Evolutionary conservation across 37 sponge, comb jelly and placozoan genomes (phyloP).

Genomic region (Lycopodina hypogea): DNA sequence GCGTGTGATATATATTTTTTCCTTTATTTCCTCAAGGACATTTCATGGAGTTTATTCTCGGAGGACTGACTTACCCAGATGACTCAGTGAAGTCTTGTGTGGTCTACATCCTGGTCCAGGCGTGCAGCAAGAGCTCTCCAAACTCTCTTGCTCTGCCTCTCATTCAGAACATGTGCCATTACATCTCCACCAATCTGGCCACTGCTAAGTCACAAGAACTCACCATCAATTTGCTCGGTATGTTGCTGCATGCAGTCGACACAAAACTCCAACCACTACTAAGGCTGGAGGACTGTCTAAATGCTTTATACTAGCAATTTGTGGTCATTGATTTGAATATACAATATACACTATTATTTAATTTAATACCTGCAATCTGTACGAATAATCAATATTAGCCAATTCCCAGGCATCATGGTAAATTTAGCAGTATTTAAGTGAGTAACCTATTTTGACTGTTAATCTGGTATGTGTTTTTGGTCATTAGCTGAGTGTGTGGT

Average conservation of each 20-base stretch:
- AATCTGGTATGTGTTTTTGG: no score
- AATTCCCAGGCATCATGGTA: no score
- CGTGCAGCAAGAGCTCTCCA: conserved; percentile 26
- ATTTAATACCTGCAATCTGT: neutral
- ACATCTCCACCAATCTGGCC: conserved; percentile 36
- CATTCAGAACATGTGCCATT: conserved; percentile 31
- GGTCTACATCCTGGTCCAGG: conserved; percentile 42
- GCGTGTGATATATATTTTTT: neutral
- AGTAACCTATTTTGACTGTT: no score
- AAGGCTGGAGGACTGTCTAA: no score
- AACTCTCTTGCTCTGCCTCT: conserved; percentile 30
- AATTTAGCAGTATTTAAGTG: no score
- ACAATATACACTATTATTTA: neutral
- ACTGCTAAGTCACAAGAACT: conserved; percentile 42
- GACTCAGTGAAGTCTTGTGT: conserved; percentile 48
- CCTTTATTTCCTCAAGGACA: conserved; percentile 11
- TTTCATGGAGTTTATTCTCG: conserved; percentile 46
- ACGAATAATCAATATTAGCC: no score
- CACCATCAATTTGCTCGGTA: conserved; percentile 54
- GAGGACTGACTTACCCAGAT: conserved; percentile 54
- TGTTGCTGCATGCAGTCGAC: neutral
- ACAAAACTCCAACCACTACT: neutral
- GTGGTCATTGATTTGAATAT: no score
- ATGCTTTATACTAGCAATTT: no score
- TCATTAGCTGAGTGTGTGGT: no score